Conservation (phyloP, 1,140 invertebrate species). For the Cryptotermes secundus region DNA sequence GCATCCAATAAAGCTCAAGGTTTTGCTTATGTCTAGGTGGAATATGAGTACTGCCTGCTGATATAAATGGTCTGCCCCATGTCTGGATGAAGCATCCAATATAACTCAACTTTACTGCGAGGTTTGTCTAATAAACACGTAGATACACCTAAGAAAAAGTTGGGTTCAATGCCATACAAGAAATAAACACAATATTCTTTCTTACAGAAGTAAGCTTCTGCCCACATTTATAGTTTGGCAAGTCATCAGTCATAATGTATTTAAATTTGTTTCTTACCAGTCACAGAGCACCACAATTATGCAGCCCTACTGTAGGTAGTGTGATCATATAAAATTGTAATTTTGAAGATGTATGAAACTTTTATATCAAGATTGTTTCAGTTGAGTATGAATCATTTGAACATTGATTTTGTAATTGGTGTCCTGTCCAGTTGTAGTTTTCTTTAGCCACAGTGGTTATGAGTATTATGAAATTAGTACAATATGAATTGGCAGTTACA, state of each 20-base stretch:
- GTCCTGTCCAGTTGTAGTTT: not conserved
- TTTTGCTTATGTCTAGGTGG: not conserved
- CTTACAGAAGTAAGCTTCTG: not conserved
- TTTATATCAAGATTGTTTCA: not conserved
- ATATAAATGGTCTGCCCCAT: not conserved
- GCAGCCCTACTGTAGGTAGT: not conserved
- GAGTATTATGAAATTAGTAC: not conserved
- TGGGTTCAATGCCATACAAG: not conserved
- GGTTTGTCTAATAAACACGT: not conserved
- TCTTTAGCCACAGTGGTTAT: not conserved
- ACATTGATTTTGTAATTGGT: not conserved
- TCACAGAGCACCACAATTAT: not conserved
- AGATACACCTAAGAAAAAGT: not conserved
- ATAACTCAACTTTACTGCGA: not conserved
- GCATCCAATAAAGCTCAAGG: not conserved
- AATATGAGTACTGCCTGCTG: constrained; percentile 4
- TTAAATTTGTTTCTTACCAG: constrained; percentile 8
- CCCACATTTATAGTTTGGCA: not conserved
- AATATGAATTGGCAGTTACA: not conserved
- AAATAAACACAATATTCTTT: not conserved
- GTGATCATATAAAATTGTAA: constrained; percentile 4
- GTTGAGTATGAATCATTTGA: not conserved
- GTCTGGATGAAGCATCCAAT: not conserved
- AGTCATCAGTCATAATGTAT: not conserved
- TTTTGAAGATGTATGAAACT: not conserved